A percentile compares a stretch with the other conserved stretches of the same genome.
These are phyloP conservation scores for Aethes cnicana DNA, from an alignment of 2,888 invertebrate genomes.

Conservation along the genomic window DNA sequence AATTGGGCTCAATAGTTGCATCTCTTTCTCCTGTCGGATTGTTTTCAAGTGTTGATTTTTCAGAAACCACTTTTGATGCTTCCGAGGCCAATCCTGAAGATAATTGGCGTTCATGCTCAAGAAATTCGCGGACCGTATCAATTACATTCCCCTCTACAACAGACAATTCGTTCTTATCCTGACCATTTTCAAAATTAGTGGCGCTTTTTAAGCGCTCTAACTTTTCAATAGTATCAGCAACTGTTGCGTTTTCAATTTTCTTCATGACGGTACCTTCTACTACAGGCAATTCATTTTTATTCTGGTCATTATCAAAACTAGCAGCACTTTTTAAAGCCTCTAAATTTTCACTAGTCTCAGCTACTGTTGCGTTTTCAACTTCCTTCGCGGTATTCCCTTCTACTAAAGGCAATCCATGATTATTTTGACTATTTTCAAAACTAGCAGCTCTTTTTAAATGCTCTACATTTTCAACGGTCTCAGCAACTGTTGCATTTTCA, in stretches of 20 bases:
- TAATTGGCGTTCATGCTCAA: not conserved
- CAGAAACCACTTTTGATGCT: too few species aligned
- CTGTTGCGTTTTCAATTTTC: too few species aligned
- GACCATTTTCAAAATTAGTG: too few species aligned
- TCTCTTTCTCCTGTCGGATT: constrained; percentile 1
- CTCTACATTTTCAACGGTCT: not conserved
- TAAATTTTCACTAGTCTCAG: too few species aligned
- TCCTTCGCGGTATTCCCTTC: not conserved
- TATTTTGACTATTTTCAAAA: not conserved
- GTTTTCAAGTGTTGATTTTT: too few species aligned
- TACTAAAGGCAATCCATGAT: not conserved
- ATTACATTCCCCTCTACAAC: not conserved
- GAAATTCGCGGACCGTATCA: not conserved
- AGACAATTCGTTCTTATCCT: not conserved
- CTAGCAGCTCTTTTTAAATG: not conserved
- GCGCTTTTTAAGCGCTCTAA: too few species aligned
- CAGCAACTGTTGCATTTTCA: not conserved
- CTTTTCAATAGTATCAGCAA: too few species aligned
- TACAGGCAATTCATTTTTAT: not conserved
- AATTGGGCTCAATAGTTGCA: constrained; percentile 2
- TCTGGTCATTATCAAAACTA: too few species aligned
- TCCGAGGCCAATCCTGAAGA: not conserved
- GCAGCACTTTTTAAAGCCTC: too few species aligned
- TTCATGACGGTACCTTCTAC: not conserved
- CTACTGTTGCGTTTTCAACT: too few species aligned